phyloP scores from a whole-genome alignment of 2,888 invertebrate species.

The Frankliniella intonsa region DNA sequence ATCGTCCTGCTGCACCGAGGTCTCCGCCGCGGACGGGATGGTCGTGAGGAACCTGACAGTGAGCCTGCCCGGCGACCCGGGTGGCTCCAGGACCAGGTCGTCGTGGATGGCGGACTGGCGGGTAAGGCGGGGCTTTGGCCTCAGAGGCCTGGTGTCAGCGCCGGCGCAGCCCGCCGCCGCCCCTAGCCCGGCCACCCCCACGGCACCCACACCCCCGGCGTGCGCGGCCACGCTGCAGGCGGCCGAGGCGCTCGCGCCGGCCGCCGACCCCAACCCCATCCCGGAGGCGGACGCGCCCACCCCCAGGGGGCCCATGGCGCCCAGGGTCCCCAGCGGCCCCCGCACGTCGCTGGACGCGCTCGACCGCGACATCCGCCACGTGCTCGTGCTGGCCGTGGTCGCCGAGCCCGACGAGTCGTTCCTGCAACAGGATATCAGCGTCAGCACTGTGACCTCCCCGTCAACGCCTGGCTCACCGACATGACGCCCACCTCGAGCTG shows the following conservation, averaged over 20 bases:
- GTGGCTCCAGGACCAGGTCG: constrained; percentile 57
- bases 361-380: constrained; percentile 82
- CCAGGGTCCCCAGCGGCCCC: constrained; percentile 38
- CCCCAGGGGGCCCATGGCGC: constrained; percentile 14
- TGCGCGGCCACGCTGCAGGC: background rate
- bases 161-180: constrained; percentile 33
- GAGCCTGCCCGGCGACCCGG: constrained; percentile 53
- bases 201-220: constrained; percentile 36
- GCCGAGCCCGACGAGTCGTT: constrained; percentile 88
- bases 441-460: background rate
- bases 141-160: constrained; percentile 30
- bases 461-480: background rate
- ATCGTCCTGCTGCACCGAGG: constrained; percentile 63
- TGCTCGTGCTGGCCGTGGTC: constrained; percentile 84
- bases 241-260: background rate
- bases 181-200: constrained; percentile 36
- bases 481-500: constrained; percentile 54
- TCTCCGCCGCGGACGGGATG: constrained; percentile 69
- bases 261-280: background rate
- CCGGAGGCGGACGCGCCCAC: no score
- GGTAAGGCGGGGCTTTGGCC: constrained; percentile 67
- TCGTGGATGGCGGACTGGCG: constrained; percentile 76
- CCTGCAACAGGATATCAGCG: constrained; percentile 43
- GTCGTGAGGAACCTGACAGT: constrained; percentile 62
- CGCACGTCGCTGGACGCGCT: constrained; percentile 61